A percentile compares a stretch with the other conserved stretches of the same genome.
phyloP scores from a whole-genome alignment of 2,888 invertebrate genomes.

The Gonocerus acuteangulatus region DNA sequence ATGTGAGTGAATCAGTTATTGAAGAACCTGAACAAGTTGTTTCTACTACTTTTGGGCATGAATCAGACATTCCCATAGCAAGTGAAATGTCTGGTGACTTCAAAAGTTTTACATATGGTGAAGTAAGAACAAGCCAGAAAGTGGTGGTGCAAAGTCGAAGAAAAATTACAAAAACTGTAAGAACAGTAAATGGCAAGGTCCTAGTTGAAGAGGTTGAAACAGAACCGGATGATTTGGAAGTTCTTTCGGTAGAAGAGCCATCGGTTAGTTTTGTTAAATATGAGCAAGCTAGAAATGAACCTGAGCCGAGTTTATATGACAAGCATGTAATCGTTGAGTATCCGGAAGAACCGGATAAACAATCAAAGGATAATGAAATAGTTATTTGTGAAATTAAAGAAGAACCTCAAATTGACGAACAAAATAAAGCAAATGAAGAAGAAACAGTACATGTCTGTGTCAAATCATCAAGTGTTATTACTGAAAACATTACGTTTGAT shows the following conservation, averaged over 20 bases:
- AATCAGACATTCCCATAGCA: background rate
- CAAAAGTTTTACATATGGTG: conserved; percentile 14
- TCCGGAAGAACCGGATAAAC: background rate
- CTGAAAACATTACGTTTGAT: background rate
- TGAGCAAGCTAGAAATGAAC: conserved; percentile 3
- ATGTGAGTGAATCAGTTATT: conserved; percentile 70
- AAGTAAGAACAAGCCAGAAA: conserved; percentile 7
- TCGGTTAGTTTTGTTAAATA: conserved; percentile 10
- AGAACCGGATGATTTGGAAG: conserved; percentile 10
- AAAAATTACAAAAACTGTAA: conserved; percentile 18
- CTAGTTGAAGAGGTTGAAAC: conserved; percentile 17
- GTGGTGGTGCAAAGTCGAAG: conserved; percentile 13
- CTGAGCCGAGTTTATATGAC: background rate
- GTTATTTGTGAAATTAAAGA: background rate
- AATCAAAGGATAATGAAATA: background rate
- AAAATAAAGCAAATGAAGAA: too few species aligned
- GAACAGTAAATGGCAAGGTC: conserved; percentile 9
- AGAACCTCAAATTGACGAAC: too few species aligned
- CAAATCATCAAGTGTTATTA: background rate
- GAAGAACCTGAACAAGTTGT: conserved; percentile 71
- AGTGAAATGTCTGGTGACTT: background rate
- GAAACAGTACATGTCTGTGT: background rate
- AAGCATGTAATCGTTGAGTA: background rate
- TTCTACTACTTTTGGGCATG: background rate
- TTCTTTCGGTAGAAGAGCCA: conserved; percentile 16